phyloP scores from a whole-genome alignment of 2,888 invertebrate genomes.

The Apamea anceps region DNA sequence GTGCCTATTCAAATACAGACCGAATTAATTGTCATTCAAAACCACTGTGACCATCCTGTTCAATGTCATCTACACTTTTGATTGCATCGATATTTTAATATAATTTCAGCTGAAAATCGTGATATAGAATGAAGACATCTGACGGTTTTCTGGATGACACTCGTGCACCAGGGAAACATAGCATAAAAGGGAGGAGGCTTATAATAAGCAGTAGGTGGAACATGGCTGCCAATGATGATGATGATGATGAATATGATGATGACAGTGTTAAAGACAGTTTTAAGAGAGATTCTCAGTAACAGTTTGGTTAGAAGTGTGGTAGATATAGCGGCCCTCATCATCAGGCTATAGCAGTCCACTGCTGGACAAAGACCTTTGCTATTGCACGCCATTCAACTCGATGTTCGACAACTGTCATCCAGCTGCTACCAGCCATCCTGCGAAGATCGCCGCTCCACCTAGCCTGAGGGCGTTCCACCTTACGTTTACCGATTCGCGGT shows the following conservation, averaged over 20 bases:
- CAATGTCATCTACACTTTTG: not conserved
- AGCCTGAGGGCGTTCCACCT: too few species aligned
- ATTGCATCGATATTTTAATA: not conserved
- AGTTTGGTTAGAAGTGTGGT: not conserved
- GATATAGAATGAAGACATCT: not conserved
- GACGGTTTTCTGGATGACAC: not conserved
- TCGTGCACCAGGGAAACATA: not conserved
- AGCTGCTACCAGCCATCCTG: too few species aligned
- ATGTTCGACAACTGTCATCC: too few species aligned
- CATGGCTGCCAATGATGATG: not conserved
- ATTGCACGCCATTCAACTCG: too few species aligned
- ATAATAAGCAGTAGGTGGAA: not conserved
- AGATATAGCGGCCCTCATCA: not conserved
- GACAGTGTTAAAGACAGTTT: not conserved
- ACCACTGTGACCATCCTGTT: not conserved
- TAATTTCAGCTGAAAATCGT: not conserved
- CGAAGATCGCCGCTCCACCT: too few species aligned
- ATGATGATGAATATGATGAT: not conserved
- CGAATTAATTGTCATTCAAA: conserved; percentile 4
- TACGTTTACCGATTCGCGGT: too few species aligned
- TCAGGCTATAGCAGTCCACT: too few species aligned
- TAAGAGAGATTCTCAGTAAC: not conserved
- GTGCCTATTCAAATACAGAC: not conserved
- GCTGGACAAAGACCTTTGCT: too few species aligned
- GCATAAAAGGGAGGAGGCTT: not conserved